Evolutionary conservation across 2,888 invertebrate genomes (phyloP).

Genomic region (Diarsia brunnea): DNA sequence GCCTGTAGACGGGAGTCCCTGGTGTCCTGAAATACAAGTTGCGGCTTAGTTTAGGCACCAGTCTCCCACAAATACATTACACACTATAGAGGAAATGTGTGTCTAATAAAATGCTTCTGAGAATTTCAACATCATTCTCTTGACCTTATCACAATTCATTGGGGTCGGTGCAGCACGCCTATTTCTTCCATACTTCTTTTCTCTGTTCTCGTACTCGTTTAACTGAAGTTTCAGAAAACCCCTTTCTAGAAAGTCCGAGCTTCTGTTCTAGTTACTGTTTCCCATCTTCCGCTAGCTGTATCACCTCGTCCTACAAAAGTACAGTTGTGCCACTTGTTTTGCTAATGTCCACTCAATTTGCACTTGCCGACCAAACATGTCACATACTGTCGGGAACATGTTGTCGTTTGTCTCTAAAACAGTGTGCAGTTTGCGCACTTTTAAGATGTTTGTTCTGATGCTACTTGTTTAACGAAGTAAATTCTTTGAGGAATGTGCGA

Average conservation of each 20-base stretch:
- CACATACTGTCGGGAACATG: slow-evolving; percentile 36
- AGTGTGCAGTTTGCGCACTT: slow-evolving; percentile 44
- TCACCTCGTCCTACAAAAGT: slow-evolving; percentile 13
- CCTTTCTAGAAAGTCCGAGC: too few species aligned
- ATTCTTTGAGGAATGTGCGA: slow-evolving; percentile 21
- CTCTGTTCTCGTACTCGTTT: not conserved
- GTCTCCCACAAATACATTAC: too few species aligned
- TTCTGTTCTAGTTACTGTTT: not conserved
- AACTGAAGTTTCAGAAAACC: not conserved
- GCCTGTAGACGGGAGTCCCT: too few species aligned
- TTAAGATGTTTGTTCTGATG: slow-evolving; percentile 37
- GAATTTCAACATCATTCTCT: not conserved
- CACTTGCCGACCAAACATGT: slow-evolving; percentile 42
- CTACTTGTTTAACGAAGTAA: slow-evolving; percentile 12
- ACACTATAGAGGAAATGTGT: not conserved
- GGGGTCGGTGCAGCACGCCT: not conserved
- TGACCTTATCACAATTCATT: too few species aligned
- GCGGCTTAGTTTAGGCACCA: too few species aligned
- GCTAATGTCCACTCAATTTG: slow-evolving; percentile 55
- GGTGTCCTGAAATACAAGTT: too few species aligned
- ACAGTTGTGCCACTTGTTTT: slow-evolving; percentile 58
- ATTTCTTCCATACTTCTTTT: not conserved
- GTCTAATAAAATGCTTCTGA: not conserved
- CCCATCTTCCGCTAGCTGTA: slow-evolving; percentile 13
- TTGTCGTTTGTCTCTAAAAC: slow-evolving; percentile 33